Base-by-base conservation (phyloP, 2,888 invertebrate species). In the Steromphala cineraria region DNA sequence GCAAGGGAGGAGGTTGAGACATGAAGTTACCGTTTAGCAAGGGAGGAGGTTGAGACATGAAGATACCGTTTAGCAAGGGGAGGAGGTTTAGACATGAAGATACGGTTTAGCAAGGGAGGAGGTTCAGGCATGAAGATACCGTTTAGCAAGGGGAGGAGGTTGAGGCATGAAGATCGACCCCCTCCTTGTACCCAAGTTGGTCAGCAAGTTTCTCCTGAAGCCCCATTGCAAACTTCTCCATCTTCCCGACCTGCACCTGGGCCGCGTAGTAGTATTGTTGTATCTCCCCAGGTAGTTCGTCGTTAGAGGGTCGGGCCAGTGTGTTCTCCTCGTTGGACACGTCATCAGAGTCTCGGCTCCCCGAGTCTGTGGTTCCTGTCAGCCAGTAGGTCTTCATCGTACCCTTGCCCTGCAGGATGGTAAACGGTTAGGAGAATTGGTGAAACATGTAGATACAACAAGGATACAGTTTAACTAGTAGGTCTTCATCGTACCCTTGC, bases 301-400 rank as follows among this genome's bases (percentile, higher is more conserved):
- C 78, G 53, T 62, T 67, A 2, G 52, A 5, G 15, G 28, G 67
- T 24, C 36, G 55, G 2, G 24, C 19, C 4, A 36, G 46, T 2
- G 74, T 53, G 19, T 46, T 46, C 21, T 78, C 67, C 8, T 78
- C 83, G 10, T 53, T 53, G 17, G 76, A 53, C 10, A 21, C 53
- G 0, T 76, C 53, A n/a, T 82, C 80, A 2, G 52, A 19, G 24
- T 67, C 71, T 36, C 21, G 28, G 46, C 71, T 53, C 7, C n/a
- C 53, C 0, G 67, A 55, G 19, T 46, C 67, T 8, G 53, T 74
- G 13, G 75, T 62, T 4, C 67, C 53, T 8, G 46, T 74, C 24
- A 82, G 46, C 82, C 82, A 82, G 53, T 79, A 82, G 3, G 82
- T 82, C 80, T 80, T 80, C 80, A 82, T 80, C n/a, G 82, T 80